phyloP scores from a whole-genome alignment of 2,113 vertebrate genomes.

The Glareola pratincola region DNA sequence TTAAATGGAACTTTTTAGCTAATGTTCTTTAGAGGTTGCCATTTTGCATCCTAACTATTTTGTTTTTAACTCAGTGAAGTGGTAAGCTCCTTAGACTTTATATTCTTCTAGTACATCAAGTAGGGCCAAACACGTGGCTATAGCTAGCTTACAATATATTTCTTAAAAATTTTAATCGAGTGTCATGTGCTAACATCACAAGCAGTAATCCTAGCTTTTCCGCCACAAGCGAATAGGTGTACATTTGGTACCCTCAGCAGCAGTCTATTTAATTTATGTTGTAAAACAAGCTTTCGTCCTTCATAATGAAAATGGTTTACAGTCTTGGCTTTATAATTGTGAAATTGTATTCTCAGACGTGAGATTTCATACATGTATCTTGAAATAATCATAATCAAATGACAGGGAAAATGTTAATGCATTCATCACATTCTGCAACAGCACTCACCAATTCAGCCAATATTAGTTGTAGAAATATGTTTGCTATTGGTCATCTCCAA shows the following conservation, averaged over 20 bases:
- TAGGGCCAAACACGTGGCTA: not conserved
- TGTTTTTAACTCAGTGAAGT: not conserved
- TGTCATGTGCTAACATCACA: not conserved
- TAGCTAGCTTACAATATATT: not conserved
- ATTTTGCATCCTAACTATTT: not conserved
- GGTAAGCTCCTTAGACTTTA: not conserved
- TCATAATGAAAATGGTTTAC: not conserved
- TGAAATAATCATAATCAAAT: not conserved
- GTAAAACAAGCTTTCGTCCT: not conserved
- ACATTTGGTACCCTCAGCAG: not conserved
- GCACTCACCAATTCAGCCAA: not conserved
- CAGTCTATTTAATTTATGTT: not conserved
- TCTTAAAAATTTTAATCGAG: not conserved
- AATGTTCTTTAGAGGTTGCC: not conserved
- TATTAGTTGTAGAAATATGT: not conserved
- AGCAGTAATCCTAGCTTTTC: not conserved
- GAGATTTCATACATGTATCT: not conserved
- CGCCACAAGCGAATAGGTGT: not conserved
- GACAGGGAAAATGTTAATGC: not conserved
- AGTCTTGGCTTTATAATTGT: not conserved
- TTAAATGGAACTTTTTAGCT: not conserved
- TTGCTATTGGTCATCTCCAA: not conserved
- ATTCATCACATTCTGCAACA: not conserved
- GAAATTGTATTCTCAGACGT: not conserved
- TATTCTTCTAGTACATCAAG: not conserved